Base-by-base conservation (phyloP, 2,888 invertebrate species). In the Ichneumoninae sp. region DNA sequence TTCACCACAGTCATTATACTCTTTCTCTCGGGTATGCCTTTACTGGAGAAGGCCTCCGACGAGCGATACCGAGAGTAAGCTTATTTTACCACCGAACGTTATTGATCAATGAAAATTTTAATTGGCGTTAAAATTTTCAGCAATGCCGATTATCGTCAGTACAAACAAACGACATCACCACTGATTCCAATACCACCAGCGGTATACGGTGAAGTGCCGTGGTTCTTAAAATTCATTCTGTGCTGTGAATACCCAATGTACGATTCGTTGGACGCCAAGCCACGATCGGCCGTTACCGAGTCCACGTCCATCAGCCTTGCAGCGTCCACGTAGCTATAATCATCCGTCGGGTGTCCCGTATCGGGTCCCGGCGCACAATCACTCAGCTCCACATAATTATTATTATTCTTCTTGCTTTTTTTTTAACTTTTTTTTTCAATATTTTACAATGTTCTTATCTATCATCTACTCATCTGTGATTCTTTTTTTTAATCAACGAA, bases 181-280 rank as follows among this genome's bases (percentile, higher is more conserved):
- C 94, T 98, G 90, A 97, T 98, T 92, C 98, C 98, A 5, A 96
- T 98, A 83, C 98, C 98, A 8, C 97, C 98, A 0, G 95, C 96
- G 1, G 96, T 98, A 66, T 98, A 98, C 94, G 96, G 96, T n/a
- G 97, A 97, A 92, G 97, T 98, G 60, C 98, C 98, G 0, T 95
- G 95, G 90, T 97, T 96, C 87, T 94, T 98, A 70, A 98, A 98
- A 93, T 97, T 96, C 91, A 95, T 97, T 26, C 93, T 98, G 68
- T 98, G 98, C 94, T 98, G 98, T 92, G 98, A 98, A 93, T 98
- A 96, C 91, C 98, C 98, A 0, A 95, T 98, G 81, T 98, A 98
- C 92, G 96, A 98, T 92, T 96, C 96, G 4, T 94, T 96, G 89
- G 96, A 96, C 33, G 96, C 95, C 47, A 96, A 96, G 89, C 96